Conservation (phyloP, 1,140 invertebrate species). For the Pseudomyrmex pallidus region DNA sequence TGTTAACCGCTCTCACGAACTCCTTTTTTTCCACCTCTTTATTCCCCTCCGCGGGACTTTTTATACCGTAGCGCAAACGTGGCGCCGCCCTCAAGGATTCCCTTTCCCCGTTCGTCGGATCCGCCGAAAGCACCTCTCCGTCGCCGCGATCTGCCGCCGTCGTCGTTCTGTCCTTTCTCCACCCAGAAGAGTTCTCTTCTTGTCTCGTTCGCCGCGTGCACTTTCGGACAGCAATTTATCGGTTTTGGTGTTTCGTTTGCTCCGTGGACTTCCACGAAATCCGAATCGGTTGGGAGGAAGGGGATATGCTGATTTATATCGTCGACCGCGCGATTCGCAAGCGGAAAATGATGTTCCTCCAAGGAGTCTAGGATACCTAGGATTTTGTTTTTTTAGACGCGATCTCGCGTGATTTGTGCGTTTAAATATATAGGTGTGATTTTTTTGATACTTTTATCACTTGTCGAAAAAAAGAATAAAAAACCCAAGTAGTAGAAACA, state of each 20-base stretch:
- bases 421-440: too few relatives aligned
- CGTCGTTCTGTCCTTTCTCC: slow-evolving; percentile 33
- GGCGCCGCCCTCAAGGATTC: slow-evolving; percentile 81
- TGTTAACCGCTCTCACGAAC: slow-evolving; percentile 82
- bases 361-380: slow-evolving; percentile 13
- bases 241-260: slow-evolving; percentile 39
- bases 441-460: too few relatives aligned
- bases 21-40: slow-evolving; percentile 80
- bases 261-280: slow-evolving; percentile 35
- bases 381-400: not conserved
- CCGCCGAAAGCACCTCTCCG: slow-evolving; percentile 46
- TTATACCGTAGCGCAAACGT: slow-evolving; percentile 81
- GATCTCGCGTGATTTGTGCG: slow-evolving; percentile 15
- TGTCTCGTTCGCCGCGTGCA: not conserved
- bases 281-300: not conserved
- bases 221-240: slow-evolving; percentile 49
- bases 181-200: not conserved
- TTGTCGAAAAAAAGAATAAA: too few relatives aligned
- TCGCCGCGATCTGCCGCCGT: slow-evolving; percentile 59
- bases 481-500: too few relatives aligned
- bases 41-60: slow-evolving; percentile 75
- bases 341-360: slow-evolving; percentile 3
- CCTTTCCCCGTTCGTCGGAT: slow-evolving; percentile 60
- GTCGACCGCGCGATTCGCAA: slow-evolving; percentile 39
- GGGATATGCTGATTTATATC: slow-evolving; percentile 44